A percentile compares a stretch with the other conserved stretches of the same genome.
These are phyloP conservation scores for Tetragonula carbonaria DNA, from an alignment of 2,888 invertebrate species.

Conservation along the genomic window DNA sequence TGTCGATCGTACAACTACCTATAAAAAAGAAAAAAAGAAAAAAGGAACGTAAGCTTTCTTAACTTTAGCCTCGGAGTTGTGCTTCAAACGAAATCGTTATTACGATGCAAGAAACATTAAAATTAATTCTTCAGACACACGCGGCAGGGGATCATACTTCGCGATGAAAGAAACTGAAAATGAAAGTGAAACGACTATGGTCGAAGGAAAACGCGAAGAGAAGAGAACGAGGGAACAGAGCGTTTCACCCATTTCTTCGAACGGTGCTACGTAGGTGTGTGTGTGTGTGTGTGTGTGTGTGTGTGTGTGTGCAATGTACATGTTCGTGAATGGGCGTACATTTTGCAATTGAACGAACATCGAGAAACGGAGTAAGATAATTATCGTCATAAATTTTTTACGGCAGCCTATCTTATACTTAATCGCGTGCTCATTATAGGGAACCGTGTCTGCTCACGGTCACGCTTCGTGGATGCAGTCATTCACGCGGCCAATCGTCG, in stretches of 20 bases:
- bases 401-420: constrained; percentile 27
- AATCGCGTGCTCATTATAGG: constrained; percentile 33
- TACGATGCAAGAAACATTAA: too few relatives aligned
- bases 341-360: constrained; percentile 28
- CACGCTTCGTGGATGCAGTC: constrained; percentile 68
- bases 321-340: constrained; percentile 34
- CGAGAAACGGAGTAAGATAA: constrained; percentile 28
- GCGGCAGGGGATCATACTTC: neutral
- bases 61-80: neutral
- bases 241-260: neutral
- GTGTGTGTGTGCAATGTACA: neutral
- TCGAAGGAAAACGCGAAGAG: neutral
- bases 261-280: too few relatives aligned
- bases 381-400: constrained; percentile 32
- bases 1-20: neutral
- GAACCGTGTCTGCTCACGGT: constrained; percentile 42
- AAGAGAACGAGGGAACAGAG: constrained; percentile 4
- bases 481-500: constrained; percentile 66
- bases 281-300: too few relatives aligned
- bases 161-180: neutral
- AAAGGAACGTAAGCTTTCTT: neutral
- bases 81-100: neutral
- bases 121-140: neutral
- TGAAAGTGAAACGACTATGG: neutral
- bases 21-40: neutral